These are phyloP conservation scores for Sebastes trivittatus DNA, from an alignment of 2,797 vertebrate species.

Conservation along the genomic window DNA sequence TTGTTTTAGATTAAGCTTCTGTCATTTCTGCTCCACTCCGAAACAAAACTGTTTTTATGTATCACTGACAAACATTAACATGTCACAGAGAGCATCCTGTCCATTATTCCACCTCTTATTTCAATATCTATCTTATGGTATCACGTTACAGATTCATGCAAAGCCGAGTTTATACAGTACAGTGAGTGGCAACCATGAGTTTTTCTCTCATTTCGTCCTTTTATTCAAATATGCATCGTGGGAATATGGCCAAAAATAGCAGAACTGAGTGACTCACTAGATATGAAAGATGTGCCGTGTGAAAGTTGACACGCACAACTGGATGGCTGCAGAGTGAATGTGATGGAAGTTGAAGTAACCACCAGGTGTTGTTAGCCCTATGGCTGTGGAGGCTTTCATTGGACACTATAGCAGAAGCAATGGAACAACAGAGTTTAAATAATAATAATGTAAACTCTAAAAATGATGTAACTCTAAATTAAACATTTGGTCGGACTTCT, in stretches of 20 bases:
- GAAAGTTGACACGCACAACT: slow-evolving; percentile 19
- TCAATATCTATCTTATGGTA: too few relatives aligned
- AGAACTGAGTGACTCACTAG: slow-evolving; percentile 4
- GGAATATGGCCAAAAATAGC: slow-evolving; percentile 14
- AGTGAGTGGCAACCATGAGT: background rate
- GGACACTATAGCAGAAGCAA: background rate
- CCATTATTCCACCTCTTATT: background rate
- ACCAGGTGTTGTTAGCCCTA: background rate
- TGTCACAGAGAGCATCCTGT: background rate
- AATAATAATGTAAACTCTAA: background rate
- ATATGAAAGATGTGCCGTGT: slow-evolving; percentile 1
- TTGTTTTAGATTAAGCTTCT: background rate
- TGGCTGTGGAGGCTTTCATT: slow-evolving; percentile 3
- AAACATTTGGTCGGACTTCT: slow-evolving; percentile 23
- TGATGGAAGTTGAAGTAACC: background rate
- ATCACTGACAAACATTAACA: background rate
- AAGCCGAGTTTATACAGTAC: background rate
- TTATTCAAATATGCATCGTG: background rate
- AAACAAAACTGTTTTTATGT: background rate
- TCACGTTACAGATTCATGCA: background rate
- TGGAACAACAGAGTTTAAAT: background rate
- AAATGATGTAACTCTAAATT: slow-evolving; percentile 40
- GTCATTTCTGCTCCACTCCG: background rate
- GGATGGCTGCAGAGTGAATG: background rate
- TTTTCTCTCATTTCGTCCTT: background rate